Base-by-base conservation (phyloP, 2,888 invertebrate genomes). In the Xanthorhoe designata region DNA sequence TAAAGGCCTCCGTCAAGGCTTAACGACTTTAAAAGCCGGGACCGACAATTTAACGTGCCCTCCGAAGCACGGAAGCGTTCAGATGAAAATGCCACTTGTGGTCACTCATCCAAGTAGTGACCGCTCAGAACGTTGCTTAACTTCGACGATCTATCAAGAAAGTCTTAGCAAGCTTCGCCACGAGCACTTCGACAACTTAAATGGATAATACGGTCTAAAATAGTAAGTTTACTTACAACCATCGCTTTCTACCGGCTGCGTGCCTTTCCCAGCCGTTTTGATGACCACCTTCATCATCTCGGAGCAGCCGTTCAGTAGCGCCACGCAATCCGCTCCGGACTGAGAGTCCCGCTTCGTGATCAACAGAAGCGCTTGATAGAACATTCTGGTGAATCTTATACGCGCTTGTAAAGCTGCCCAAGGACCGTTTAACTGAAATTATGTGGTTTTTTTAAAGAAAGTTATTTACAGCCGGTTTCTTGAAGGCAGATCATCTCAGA, bases 271-370 rank as follows among this genome's bases (percentile, higher is more conserved):
- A 4, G 97, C 94, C 4, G 98, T 97, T 77, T 95, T 96, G 77
- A 96, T 96, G 80, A 98, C 96, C 53, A 96, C 92, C 72, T 96
- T 96, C 80, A 98, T 95, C 91, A 98, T 95, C 84, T 98, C 98
- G 0, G 96, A 94, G 78, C 98, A 97, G 67, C 96, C 96, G 65
- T 95, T 95, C 61, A 98, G 92, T 69, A 97, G 92, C 79, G 97
- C 97, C 69, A 97, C 96, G 75, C 97, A 97, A 78, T 98, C 98
- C 1, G 94, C 95, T 9, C 96, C 94, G 0, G 95, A 94, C 72
- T 94, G 92, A 2, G 95, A 95, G 73, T 95, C 95, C 58, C 95
- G 94, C 78, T 96, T 96, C 1, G 95, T 95, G 81, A 97, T 95
- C 66, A 96, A 84, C 8, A 96, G 91, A 38, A 98, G 92, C 1